These are phyloP conservation scores for Sympetrum striolatum DNA, from an alignment of 2,888 invertebrate genomes.

Conservation along the genomic window DNA sequence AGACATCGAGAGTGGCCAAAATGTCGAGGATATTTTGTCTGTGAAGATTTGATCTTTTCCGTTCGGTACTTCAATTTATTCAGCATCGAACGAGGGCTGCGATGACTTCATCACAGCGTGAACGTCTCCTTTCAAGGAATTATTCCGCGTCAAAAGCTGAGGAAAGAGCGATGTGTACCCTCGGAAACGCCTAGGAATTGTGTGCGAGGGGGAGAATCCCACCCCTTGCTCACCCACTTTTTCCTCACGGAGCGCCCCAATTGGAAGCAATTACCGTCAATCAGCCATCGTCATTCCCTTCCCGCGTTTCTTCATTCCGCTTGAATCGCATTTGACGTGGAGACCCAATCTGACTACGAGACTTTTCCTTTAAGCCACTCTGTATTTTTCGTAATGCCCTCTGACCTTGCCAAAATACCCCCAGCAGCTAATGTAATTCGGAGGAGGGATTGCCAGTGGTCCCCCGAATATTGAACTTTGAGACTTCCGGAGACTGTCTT, in stretches of 20 bases:
- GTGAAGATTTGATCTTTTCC: too few relatives aligned
- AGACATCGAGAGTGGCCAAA: too few relatives aligned
- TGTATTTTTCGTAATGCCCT: background rate
- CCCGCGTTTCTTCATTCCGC: background rate
- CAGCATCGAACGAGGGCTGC: too few relatives aligned
- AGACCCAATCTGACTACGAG: background rate
- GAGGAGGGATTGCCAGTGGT: background rate
- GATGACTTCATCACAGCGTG: too few relatives aligned
- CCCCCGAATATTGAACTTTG: too few relatives aligned
- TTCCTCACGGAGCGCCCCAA: conserved; percentile 15
- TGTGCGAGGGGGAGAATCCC: background rate
- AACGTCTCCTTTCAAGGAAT: too few relatives aligned
- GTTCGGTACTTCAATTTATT: too few relatives aligned
- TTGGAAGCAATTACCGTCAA: conserved; percentile 40
- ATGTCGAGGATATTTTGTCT: too few relatives aligned
- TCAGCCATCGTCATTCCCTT: conserved; percentile 9
- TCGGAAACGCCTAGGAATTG: background rate
- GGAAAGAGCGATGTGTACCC: too few relatives aligned
- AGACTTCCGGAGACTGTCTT: too few relatives aligned
- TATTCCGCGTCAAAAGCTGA: too few relatives aligned
- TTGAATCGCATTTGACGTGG: background rate
- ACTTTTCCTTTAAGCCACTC: background rate
- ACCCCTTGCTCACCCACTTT: background rate
- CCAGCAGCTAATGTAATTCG: background rate
- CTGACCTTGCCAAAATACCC: background rate